A percentile compares a stretch with the other conserved stretches of the same genome.
These are phyloP conservation scores for Perca flavescens DNA, from an alignment of 2,113 vertebrate genomes.

Conservation along the genomic window DNA sequence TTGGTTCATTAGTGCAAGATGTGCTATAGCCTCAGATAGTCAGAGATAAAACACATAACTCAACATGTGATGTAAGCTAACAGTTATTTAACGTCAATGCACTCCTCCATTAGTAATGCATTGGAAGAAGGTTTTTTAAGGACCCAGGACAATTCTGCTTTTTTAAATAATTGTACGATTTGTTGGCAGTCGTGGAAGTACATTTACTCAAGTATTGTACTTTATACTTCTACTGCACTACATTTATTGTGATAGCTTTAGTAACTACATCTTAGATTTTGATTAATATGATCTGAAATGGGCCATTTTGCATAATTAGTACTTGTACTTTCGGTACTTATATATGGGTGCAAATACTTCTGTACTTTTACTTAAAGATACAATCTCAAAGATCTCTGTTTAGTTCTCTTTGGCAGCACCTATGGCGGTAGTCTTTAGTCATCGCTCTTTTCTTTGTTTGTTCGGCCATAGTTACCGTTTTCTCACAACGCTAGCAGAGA, in stretches of 20 bases:
- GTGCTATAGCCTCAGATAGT: not conserved
- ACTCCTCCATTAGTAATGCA: not conserved
- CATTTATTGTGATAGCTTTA: not conserved
- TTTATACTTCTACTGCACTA: not conserved
- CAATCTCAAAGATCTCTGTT: no score
- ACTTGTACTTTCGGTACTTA: no score
- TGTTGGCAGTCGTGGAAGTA: not conserved
- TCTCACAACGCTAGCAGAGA: no score
- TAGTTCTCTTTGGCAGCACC: no score
- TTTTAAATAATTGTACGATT: not conserved
- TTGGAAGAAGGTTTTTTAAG: not conserved
- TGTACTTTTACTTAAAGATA: no score
- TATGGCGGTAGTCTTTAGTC: no score
- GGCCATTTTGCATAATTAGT: no score
- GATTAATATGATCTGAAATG: no score
- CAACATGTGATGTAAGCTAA: slow-evolving; percentile 1
- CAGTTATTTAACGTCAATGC: slow-evolving; percentile 1
- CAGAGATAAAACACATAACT: not conserved
- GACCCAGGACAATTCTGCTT: not conserved
- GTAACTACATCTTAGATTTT: no score
- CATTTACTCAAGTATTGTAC: not conserved
- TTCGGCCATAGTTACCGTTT: no score
- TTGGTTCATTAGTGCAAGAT: slow-evolving; percentile 21
- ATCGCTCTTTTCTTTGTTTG: no score
- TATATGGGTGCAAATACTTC: no score